phyloP scores from a whole-genome alignment of 2,113 vertebrate genomes.

The Microcebus ravelobensis region DNA sequence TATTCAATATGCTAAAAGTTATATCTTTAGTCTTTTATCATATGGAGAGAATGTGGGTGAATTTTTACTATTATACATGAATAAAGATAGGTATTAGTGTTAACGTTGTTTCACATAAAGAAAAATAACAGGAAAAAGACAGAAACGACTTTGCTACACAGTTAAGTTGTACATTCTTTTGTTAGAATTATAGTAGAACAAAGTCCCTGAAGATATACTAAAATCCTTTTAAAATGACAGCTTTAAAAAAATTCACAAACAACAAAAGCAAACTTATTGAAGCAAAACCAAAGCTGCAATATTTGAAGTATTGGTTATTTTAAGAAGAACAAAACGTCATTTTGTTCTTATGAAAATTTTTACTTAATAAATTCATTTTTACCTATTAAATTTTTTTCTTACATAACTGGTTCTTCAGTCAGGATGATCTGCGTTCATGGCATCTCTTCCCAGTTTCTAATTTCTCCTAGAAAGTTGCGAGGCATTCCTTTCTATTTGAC shows the following conservation, averaged over 20 bases:
- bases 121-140: conserved; percentile 17
- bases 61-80: not conserved
- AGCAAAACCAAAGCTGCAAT: conserved; percentile 20
- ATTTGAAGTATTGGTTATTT: conserved; percentile 52
- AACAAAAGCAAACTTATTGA: conserved; percentile 5
- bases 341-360: conserved; percentile 34
- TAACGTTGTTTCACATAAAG: not conserved
- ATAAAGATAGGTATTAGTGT: not conserved
- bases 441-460: conserved; percentile 10
- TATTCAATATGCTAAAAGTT: not conserved
- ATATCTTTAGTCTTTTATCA: not conserved
- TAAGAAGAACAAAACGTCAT: conserved; percentile 43
- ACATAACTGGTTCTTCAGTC: not conserved
- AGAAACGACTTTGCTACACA: not conserved
- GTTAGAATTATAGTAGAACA: not conserved
- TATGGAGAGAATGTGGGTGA: not conserved
- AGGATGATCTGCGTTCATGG: not conserved
- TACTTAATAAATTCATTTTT: conserved; percentile 32
- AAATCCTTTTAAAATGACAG: conserved; percentile 22
- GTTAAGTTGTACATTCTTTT: not conserved
- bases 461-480: not conserved
- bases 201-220: not conserved
- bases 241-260: not conserved
- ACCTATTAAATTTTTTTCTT: conserved; percentile 26
- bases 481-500: not conserved